Conservation (phyloP, 2,888 invertebrate genomes). For the Doris montereyensis region DNA sequence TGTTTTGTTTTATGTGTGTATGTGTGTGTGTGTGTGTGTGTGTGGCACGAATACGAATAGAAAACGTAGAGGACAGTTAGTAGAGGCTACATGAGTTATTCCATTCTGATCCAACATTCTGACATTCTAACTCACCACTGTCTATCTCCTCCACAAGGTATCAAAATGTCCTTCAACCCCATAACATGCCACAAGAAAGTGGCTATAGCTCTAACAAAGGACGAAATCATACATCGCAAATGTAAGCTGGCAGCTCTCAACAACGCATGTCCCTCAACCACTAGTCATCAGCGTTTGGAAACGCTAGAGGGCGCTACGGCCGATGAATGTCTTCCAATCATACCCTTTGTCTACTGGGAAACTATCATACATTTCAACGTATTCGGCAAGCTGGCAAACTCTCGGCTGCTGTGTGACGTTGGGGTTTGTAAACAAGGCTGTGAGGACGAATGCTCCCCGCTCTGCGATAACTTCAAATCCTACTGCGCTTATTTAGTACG, state of each 20-base stretch:
- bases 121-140: background rate
- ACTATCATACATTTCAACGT: slow-evolving; percentile 42
- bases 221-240: slow-evolving; percentile 44
- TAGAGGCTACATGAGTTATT: no score
- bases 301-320: slow-evolving; percentile 44
- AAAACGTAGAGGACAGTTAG: no score
- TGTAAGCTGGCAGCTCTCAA: slow-evolving; percentile 42
- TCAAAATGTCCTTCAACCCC: slow-evolving; percentile 39
- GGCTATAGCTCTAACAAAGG: slow-evolving; percentile 36
- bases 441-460: slow-evolving; percentile 39
- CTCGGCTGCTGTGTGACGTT: slow-evolving; percentile 43
- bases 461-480: slow-evolving; percentile 45
- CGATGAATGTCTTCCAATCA: slow-evolving; percentile 39
- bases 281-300: slow-evolving; percentile 43
- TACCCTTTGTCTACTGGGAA: slow-evolving; percentile 45
- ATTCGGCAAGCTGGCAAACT: slow-evolving; percentile 38
- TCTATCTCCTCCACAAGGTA: slow-evolving; percentile 26
- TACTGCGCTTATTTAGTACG: slow-evolving; percentile 45
- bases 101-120: no score
- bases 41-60: no score
- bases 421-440: slow-evolving; percentile 44
- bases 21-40: no score
- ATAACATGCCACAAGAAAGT: slow-evolving; percentile 44
- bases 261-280: slow-evolving; percentile 37
- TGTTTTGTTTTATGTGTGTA: no score